Base-by-base conservation (phyloP, 1,140 invertebrate species). In the Musca domestica region DNA sequence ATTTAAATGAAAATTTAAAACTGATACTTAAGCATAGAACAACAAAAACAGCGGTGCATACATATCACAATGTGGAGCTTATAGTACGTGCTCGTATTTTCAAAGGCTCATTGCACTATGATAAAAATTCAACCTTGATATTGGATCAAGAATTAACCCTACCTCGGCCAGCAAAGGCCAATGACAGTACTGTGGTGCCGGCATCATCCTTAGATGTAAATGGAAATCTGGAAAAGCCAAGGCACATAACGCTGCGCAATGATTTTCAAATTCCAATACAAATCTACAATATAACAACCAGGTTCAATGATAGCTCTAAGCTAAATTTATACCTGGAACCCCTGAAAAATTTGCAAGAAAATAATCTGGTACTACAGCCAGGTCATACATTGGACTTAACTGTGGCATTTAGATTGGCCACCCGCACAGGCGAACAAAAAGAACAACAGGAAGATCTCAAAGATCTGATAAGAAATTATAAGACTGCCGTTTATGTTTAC, bases 321-420 rank as follows among this genome's bases (percentile, higher is more conserved):
- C 67, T 49, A 49, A 68, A 15, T 12, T 64, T 54, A 27, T 47
- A 46, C 23, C 34, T 52, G 30, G 15, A 10, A 56, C 14, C 63
- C 46, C 17, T 48, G 23, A 6, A 22, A 91, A 79, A 84, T 90
- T 20, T 23, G 23, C 14, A 51, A 10, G 19, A 2, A 48, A 23
- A 17, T 19, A 5, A 9, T 27, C 19, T 56, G 27, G 48, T 68
- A 14, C 27, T 82, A 20, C 71, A 74, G 64, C 77, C 77, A 9
- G 75, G 76, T 0, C 71, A 80, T 5, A 71, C 76, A 0, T 64
- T 73, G 14, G 71, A 74, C 19, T 54, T 81, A 14, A 66, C 76
- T 2, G 30, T 61, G 56, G 27, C 56, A 19, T 41, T 30, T 41
- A 34, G 27, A 17, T 34, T 61, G 20, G 27, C 7, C 34, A 41